phyloP scores from a whole-genome alignment of 2,113 vertebrate genomes.

The Martes martes region DNA sequence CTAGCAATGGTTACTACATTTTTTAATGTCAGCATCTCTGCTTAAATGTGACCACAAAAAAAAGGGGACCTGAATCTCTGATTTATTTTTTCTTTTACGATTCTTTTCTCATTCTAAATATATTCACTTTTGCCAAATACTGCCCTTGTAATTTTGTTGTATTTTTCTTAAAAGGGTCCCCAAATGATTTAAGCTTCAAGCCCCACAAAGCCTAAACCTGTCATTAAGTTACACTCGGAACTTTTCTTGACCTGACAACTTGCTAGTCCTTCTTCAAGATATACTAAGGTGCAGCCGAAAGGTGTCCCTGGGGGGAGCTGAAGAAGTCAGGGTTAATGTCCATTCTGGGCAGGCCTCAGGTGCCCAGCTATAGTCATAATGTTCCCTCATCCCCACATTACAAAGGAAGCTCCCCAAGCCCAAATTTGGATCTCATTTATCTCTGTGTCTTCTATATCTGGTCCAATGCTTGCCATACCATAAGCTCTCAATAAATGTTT shows the following conservation, averaged over 20 bases:
- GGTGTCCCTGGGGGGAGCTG: not conserved
- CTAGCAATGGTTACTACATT: not conserved
- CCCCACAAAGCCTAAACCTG: not conserved
- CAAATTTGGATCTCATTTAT: not conserved
- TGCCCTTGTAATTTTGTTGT: not conserved
- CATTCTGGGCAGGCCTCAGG: not conserved
- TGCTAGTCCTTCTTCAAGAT: not conserved
- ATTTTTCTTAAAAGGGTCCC: not conserved
- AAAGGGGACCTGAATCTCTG: not conserved
- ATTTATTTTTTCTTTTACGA: not conserved
- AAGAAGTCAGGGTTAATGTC: not conserved
- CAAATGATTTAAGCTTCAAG: not conserved
- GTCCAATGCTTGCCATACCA: not conserved
- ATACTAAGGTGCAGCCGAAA: accelerated
- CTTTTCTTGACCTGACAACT: not conserved
- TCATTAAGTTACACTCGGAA: not conserved
- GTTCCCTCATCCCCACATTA: too few species aligned
- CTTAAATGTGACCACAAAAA: not conserved
- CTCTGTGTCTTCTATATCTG: not conserved
- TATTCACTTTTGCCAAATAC: not conserved
- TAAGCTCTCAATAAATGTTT: not conserved
- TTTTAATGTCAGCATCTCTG: not conserved
- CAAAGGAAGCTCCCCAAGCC: not conserved
- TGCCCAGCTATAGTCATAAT: accelerated
- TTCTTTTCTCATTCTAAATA: slow-evolving; percentile 11